A percentile compares a stretch with the other conserved stretches of the same genome.
These are phyloP conservation scores for Lipophrys pholis DNA, from an alignment of 2,113 vertebrate genomes.

Conservation along the genomic window DNA sequence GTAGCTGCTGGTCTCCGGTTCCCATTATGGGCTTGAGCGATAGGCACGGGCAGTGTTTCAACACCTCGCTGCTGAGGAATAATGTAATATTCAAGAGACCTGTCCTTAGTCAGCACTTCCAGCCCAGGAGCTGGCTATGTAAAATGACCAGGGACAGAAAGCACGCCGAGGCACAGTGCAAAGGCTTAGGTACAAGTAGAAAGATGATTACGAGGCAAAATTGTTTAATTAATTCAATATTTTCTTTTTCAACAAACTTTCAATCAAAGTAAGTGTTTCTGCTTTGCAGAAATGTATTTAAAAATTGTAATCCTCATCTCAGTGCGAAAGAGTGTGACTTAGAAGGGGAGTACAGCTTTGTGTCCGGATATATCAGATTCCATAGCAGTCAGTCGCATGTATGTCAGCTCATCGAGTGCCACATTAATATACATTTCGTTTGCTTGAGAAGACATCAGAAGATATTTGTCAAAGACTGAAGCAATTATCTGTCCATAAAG, in stretches of 20 bases:
- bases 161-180: constrained; percentile 20
- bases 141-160: constrained; percentile 63
- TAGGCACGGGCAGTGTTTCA: constrained; percentile 74
- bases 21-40: constrained; percentile 76
- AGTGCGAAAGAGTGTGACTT: neutral
- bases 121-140: constrained; percentile 42
- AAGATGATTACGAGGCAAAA: constrained; percentile 37
- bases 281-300: neutral
- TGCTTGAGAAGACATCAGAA: too few species aligned
- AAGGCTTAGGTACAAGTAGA: constrained; percentile 23
- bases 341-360: neutral
- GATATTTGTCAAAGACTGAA: too few species aligned
- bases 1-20: constrained; percentile 70
- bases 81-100: constrained; percentile 78
- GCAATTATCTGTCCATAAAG: too few species aligned
- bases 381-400: too few species aligned
- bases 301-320: neutral
- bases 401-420: neutral
- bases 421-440: neutral
- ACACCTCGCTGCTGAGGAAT: constrained; percentile 73
- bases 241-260: constrained; percentile 2
- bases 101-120: constrained; percentile 79
- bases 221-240: constrained; percentile 6
- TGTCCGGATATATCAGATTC: neutral
- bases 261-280: neutral